phyloP scores from a whole-genome alignment of 2,888 invertebrate species.

The Hirudinaria manillensis region DNA sequence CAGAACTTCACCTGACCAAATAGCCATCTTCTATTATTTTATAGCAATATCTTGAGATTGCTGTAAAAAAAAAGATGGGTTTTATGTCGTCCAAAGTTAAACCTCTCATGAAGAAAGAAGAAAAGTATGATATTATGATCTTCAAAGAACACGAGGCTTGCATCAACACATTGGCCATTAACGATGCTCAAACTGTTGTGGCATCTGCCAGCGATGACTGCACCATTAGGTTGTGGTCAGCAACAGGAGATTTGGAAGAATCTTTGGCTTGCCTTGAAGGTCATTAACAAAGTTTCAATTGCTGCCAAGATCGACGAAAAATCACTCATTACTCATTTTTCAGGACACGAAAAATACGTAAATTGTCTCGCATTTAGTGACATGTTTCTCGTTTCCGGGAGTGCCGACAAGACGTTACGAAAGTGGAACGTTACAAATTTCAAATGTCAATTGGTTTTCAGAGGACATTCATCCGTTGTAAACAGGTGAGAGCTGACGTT shows the following conservation, averaged over 20 bases:
- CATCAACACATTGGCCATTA: conserved; percentile 57
- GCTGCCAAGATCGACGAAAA: neutral
- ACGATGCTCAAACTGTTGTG: conserved; percentile 56
- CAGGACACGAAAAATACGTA: conserved; percentile 56
- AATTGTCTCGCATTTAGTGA: conserved; percentile 56
- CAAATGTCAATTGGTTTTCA: conserved; percentile 54
- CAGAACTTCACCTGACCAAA: too few species aligned
- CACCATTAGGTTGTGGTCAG: conserved; percentile 56
- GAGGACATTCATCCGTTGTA: conserved; percentile 55
- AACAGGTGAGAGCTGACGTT: conserved; percentile 45
- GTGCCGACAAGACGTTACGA: conserved; percentile 56
- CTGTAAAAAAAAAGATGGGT: conserved; percentile 15
- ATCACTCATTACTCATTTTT: neutral
- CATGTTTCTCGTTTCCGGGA: conserved; percentile 56
- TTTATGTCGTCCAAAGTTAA: conserved; percentile 25
- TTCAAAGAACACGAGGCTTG: conserved; percentile 44
- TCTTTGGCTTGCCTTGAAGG: conserved; percentile 54
- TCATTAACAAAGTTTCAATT: neutral
- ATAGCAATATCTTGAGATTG: too few species aligned
- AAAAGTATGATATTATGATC: conserved; percentile 36
- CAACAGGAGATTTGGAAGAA: conserved; percentile 52
- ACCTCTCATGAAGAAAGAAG: conserved; percentile 23
- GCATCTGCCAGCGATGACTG: conserved; percentile 58
- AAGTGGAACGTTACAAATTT: conserved; percentile 58
- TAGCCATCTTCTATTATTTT: too few species aligned